Percentiles rank a stretch among this genome's conserved stretches.
These are phyloP conservation scores for Bombus difficillimus DNA, from an alignment of 1,140 invertebrate species.

Conservation along the genomic window DNA sequence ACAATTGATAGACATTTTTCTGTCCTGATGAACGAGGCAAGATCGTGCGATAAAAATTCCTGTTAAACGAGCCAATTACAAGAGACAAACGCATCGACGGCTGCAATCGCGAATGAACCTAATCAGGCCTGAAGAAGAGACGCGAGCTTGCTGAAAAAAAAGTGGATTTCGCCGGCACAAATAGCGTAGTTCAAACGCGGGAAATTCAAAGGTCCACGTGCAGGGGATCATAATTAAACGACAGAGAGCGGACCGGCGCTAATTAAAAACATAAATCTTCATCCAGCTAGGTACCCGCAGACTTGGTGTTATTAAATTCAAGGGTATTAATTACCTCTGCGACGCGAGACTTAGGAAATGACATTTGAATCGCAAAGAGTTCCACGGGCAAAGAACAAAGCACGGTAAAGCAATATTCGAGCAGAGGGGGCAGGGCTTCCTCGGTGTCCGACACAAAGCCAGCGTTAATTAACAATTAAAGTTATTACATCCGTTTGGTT, in stretches of 20 bases:
- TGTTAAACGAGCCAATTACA: conserved; percentile 8
- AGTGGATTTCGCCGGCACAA: conserved; percentile 20
- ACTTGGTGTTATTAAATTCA: conserved; percentile 65
- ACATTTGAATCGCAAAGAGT: conserved; percentile 61
- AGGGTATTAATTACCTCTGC: conserved; percentile 63
- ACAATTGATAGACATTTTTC: conserved; percentile 5
- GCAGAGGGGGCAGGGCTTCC: not conserved
- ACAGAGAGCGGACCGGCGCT: conserved; percentile 31
- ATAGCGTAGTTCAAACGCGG: conserved; percentile 16
- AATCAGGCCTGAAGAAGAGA: conserved; percentile 21
- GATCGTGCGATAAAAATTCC: not conserved
- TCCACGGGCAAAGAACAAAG: conserved; percentile 60
- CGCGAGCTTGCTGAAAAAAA: not conserved
- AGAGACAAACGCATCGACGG: not conserved
- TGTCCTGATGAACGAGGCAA: no score
- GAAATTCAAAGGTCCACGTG: conserved; percentile 18
- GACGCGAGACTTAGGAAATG: conserved; percentile 56
- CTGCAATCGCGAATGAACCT: not conserved
- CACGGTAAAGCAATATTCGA: conserved; percentile 52
- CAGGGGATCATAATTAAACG: conserved; percentile 46
- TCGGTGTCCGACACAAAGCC: conserved; percentile 59
- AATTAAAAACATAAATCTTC: conserved; percentile 66
- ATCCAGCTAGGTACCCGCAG: conserved; percentile 21
- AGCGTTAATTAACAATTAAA: conserved; percentile 70
- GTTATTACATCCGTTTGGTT: conserved; percentile 68